A percentile compares a stretch with the other conserved stretches of the same genome.
phyloP scores from a whole-genome alignment of 1,140 invertebrate genomes.

The Euura lappo region DNA sequence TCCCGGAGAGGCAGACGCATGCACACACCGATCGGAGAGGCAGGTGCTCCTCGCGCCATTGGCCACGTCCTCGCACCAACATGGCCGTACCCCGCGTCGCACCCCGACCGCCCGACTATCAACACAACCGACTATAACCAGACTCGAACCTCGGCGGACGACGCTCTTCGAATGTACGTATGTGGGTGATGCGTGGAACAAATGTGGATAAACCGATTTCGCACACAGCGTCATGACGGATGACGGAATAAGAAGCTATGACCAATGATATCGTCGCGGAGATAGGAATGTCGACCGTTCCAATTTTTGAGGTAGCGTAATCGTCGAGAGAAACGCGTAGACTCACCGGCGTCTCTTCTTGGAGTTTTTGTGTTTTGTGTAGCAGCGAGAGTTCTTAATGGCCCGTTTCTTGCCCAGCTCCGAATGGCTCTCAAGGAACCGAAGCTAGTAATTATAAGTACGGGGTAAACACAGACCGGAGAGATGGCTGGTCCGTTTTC shows the following conservation, averaged over 20 bases:
- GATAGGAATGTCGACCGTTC: not conserved
- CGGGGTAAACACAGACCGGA: conserved; percentile 56
- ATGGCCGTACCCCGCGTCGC: conserved; percentile 58
- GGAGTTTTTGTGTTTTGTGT: not conserved
- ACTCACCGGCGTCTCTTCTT: not conserved
- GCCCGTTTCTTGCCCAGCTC: conserved; percentile 14
- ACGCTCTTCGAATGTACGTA: not conserved
- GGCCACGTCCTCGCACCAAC: conserved; percentile 54
- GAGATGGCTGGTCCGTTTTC: not conserved
- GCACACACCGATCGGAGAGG: conserved; percentile 53
- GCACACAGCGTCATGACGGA: too few relatives aligned
- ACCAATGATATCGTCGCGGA: too few relatives aligned
- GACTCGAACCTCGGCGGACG: not conserved
- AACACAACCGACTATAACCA: conserved; percentile 24
- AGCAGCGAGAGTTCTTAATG: conserved; percentile 37
- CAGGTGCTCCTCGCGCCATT: conserved; percentile 60
- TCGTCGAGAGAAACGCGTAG: too few relatives aligned
- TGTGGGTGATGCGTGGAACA: too few relatives aligned
- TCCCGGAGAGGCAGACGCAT: conserved; percentile 34
- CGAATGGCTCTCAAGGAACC: conserved; percentile 34
- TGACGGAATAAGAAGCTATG: too few relatives aligned
- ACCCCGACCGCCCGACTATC: conserved; percentile 37
- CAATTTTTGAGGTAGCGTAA: too few relatives aligned
- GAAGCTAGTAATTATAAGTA: conserved; percentile 56
- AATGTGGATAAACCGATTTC: too few relatives aligned